Percentiles rank a stretch among this genome's conserved stretches.
Evolutionary conservation across 2,113 vertebrate species (phyloP).

Genomic region (Menidia beryllina): DNA sequence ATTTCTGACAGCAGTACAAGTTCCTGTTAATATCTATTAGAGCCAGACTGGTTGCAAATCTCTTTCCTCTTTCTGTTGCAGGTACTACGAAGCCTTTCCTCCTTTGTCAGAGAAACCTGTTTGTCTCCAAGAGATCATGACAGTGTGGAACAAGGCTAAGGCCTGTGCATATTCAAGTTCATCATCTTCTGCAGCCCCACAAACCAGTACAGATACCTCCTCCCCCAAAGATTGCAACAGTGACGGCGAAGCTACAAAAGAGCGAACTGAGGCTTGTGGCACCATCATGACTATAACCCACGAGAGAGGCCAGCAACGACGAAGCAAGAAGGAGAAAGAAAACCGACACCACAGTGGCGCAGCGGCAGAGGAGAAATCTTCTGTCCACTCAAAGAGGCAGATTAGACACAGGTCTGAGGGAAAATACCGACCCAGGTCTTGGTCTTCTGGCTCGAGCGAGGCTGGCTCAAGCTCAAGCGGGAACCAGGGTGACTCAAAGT

Average conservation of each 20-base stretch:
- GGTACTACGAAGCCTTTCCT: conserved; percentile 99
- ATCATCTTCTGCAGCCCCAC: conserved; percentile 94
- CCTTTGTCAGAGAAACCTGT: conserved; percentile 96
- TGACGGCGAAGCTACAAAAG: conserved; percentile 88
- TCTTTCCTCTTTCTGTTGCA: conserved; percentile 59
- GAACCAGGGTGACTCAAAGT: conserved; percentile 87
- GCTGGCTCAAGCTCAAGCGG: conserved; percentile 96
- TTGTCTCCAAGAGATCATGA: conserved; percentile 99
- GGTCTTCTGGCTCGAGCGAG: conserved; percentile 98
- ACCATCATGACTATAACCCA: conserved; percentile 58
- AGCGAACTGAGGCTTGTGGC: conserved; percentile 79
- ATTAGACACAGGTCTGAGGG: conserved; percentile 88
- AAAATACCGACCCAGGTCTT: conserved; percentile 92
- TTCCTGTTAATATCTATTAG: background rate
- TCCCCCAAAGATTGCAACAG: conserved; percentile 97
- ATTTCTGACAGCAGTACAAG: background rate
- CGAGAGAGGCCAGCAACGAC: conserved; percentile 83
- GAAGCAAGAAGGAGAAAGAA: conserved; percentile 90
- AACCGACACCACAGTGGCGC: conserved; percentile 81
- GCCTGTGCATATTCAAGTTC: conserved; percentile 92
- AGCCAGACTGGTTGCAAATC: background rate
- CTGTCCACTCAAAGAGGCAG: conserved; percentile 86
- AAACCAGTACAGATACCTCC: conserved; percentile 95
- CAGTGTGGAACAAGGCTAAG: conserved; percentile 98
- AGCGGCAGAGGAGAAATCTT: conserved; percentile 81